Base-by-base conservation (phyloP, 2,797 vertebrate species). In the Ispidina lecontei region DNA sequence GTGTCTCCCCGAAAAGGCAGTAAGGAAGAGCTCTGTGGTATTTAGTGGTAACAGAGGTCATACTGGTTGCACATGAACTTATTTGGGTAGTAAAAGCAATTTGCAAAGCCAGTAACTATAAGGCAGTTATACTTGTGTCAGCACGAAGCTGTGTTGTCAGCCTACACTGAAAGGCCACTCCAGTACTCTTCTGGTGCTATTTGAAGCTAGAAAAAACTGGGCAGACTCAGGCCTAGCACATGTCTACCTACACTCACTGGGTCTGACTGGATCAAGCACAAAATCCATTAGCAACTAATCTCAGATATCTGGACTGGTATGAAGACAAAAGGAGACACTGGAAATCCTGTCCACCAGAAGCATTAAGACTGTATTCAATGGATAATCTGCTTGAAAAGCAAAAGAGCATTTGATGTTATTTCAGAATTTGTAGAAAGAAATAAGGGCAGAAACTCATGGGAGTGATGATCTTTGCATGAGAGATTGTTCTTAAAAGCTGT, bases 121-220 rank as follows among this genome's bases (percentile, higher is more conserved):
- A 60, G 43, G 65, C 41, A 81, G 12, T 11, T 37, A 13, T 5
- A 3, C n/a, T n/a, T 6, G 44, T 59, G 59, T 23, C 44, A 84
- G 37, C 23, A 6, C 5, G 2, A 8, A 0, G 1, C 7, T 72
- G 0, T 41, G 22, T 26, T 29, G 35, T 14, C 69, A 74, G 2
- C 7, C 44, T 39, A 3, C 1, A 4, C 21, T 65, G 59, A 72
- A 60, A 68, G 69, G n/a, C 19, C 49, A 9, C n/a, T 60, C 12
- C 15, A 47, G 54, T 28, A 33, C 11, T 73, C 22, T 52, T 46
- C 25, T 41, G 47, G 33, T 69, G 51, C 10, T 55, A 14, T 19
- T 9, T 31, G 15, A 51, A 78, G 31, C 9, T 8, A 44, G 33
- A 73, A 64, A 49, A 59, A 44, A 31, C 46, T 44, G 14, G n/a